Conservation (phyloP, 2,888 invertebrate species). For the Xestoiulus laeticollis region DNA sequence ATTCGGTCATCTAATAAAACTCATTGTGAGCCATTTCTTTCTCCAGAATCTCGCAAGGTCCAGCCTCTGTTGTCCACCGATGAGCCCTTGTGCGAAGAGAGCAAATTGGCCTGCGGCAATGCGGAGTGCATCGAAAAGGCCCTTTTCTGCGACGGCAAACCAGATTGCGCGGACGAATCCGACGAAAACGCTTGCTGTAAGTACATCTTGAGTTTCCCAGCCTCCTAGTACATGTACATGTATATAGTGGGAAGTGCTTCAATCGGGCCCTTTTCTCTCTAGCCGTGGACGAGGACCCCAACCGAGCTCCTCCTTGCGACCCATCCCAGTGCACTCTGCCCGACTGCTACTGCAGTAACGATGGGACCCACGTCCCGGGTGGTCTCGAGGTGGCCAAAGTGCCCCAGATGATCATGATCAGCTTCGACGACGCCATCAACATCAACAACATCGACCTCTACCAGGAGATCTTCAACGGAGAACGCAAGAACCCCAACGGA, state of each 20-base stretch:
- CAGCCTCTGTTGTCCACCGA: constrained; percentile 90
- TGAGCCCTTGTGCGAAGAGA: constrained; percentile 90
- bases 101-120: constrained; percentile 89
- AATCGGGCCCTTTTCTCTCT: too few relatives aligned
- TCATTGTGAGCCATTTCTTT: constrained; percentile 55
- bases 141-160: constrained; percentile 91
- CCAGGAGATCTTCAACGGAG: constrained; percentile 60
- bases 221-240: too few relatives aligned
- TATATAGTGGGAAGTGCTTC: too few relatives aligned
- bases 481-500: constrained; percentile 62
- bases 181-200: constrained; percentile 96
- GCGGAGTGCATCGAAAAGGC: constrained; percentile 92
- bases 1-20: too few relatives aligned
- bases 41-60: constrained; percentile 86
- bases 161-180: constrained; percentile 92
- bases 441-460: constrained; percentile 63
- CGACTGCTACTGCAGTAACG: constrained; percentile 63
- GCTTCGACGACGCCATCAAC: constrained; percentile 63
- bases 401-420: constrained; percentile 63
- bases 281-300: constrained; percentile 62
- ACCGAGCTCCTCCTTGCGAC: constrained; percentile 61
- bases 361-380: constrained; percentile 62
- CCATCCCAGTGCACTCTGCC: constrained; percentile 61
- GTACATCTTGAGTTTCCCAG: constrained; percentile 67
- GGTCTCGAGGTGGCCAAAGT: constrained; percentile 60